phyloP scores from a whole-genome alignment of 1,140 invertebrate species.

The Oppia nitens region DNA sequence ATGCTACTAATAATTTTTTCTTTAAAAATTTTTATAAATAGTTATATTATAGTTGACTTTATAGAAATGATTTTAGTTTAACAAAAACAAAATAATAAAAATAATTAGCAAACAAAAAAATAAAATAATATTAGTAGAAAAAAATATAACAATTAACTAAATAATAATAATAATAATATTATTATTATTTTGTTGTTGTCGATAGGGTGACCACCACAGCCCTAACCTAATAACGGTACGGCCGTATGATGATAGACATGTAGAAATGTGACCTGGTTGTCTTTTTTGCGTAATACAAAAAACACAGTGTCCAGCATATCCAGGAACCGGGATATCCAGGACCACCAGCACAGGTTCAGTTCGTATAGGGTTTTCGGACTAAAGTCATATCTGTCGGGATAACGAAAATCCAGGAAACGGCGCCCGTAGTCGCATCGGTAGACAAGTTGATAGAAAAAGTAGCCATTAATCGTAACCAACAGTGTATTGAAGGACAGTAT shows the following conservation, averaged over 20 bases:
- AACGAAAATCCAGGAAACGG: constrained; percentile 1
- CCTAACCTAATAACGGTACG: constrained; percentile 10
- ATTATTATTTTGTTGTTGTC: too few species aligned
- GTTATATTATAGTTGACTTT: too few species aligned
- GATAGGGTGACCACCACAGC: too few species aligned
- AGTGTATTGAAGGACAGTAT: constrained; percentile 55
- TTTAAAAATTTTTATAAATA: too few species aligned
- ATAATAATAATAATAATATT: too few species aligned
- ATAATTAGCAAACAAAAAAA: too few species aligned
- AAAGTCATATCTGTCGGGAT: constrained; percentile 2
- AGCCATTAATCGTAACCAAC: constrained; percentile 6
- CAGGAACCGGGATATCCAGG: constrained; percentile 1
- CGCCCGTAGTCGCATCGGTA: neutral
- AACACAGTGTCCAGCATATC: constrained; percentile 37
- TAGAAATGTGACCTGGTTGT: constrained; percentile 71
- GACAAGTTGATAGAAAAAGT: neutral
- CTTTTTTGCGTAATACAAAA: constrained; percentile 79
- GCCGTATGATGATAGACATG: constrained; percentile 60
- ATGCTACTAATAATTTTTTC: too few species aligned
- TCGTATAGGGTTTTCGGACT: neutral
- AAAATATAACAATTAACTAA: too few species aligned
- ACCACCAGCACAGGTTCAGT: neutral
- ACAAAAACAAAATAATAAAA: too few species aligned
- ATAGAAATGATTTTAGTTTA: too few species aligned
- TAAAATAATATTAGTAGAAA: too few species aligned